Conservation (phyloP, 2,888 invertebrate species). For the Diarsia mendica region DNA sequence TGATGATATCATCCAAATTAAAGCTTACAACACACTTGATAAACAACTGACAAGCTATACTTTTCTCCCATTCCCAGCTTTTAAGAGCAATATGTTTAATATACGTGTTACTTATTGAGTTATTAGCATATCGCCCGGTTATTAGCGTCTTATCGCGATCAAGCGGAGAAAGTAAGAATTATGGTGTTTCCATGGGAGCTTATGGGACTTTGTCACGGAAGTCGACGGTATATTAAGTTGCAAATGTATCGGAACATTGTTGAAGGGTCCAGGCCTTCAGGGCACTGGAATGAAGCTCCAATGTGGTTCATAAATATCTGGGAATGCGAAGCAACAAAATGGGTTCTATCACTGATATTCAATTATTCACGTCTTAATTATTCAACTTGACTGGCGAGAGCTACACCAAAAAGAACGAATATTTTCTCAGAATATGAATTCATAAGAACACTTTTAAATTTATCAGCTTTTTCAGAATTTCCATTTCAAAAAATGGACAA, state of each 20-base stretch:
- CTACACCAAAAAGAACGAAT: too few relatives aligned
- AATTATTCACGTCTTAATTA: background rate
- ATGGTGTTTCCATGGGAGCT: conserved; percentile 50
- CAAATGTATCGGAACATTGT: conserved; percentile 39
- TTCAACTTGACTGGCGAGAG: background rate
- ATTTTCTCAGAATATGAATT: too few relatives aligned
- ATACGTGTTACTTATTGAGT: conserved; percentile 50
- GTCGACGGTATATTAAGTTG: conserved; percentile 43
- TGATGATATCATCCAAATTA: conserved; percentile 42
- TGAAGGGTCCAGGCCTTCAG: conserved; percentile 16
- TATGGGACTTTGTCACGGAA: conserved; percentile 61
- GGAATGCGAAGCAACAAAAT: background rate
- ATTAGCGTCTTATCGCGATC: conserved; percentile 62
- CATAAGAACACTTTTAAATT: background rate
- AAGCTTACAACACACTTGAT: conserved; percentile 44
- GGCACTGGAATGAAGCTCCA: conserved; percentile 11
- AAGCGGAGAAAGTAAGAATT: conserved; percentile 61
- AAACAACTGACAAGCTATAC: conserved; percentile 51
- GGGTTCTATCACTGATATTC: background rate
- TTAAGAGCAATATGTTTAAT: conserved; percentile 44
- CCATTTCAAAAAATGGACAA: too few relatives aligned
- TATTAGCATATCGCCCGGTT: conserved; percentile 62
- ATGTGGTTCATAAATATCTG: conserved; percentile 14
- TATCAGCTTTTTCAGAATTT: background rate
- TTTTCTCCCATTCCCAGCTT: conserved; percentile 46